A percentile compares a stretch with the other conserved stretches of the same genome.
Conservation (phyloP, 2,113 vertebrate genomes). For the Anser brachyrhynchus region DNA sequence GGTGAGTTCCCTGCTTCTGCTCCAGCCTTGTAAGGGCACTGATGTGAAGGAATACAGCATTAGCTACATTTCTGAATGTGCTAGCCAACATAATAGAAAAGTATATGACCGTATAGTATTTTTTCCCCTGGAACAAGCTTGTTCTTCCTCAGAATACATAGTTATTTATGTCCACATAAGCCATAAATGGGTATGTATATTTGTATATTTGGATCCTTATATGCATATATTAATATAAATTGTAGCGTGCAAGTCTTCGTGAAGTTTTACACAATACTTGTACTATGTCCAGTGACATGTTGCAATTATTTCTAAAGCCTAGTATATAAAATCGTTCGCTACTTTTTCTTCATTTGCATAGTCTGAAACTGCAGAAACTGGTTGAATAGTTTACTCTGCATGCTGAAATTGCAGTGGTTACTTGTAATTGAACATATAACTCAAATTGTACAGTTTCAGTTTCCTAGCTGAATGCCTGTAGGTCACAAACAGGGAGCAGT, state of each 20-base stretch:
- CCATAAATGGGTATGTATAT: background rate
- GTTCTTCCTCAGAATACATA: fast-evolving
- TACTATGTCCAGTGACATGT: background rate
- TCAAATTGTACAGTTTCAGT: background rate
- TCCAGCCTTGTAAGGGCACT: background rate
- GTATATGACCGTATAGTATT: background rate
- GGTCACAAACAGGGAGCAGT: background rate
- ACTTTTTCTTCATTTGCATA: background rate
- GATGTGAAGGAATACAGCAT: background rate
- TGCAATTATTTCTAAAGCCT: background rate
- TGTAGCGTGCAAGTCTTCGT: background rate
- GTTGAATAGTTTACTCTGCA: background rate
- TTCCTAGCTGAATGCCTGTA: background rate
- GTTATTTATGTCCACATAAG: background rate
- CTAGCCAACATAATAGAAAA: background rate
- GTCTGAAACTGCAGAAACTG: background rate
- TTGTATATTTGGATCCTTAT: background rate
- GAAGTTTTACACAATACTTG: background rate
- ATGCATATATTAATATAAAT: background rate
- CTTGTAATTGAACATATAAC: background rate
- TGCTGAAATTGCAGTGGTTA: background rate
- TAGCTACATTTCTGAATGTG: background rate
- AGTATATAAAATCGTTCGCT: background rate
- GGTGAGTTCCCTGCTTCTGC: background rate
- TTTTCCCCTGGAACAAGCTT: background rate